Percentiles rank a stretch among this genome's conserved stretches.
These are phyloP conservation scores for Plebejus argus DNA, from an alignment of 2,888 invertebrate species.

Conservation along the genomic window DNA sequence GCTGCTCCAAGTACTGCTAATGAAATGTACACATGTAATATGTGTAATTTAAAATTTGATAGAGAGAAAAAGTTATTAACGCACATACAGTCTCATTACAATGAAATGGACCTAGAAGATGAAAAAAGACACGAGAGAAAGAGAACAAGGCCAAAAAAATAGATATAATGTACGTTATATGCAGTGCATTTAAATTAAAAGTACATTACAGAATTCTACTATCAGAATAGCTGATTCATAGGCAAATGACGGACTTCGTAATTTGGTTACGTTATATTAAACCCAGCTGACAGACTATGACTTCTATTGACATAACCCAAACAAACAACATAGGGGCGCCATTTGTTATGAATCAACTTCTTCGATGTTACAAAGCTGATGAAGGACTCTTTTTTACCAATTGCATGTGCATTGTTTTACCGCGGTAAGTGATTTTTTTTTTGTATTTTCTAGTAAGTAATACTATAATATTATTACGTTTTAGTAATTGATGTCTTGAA, in stretches of 20 bases:
- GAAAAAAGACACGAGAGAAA: constrained; percentile 45
- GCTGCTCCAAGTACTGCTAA: constrained; percentile 47
- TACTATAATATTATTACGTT: background rate
- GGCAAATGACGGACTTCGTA: no score
- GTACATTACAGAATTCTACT: no score
- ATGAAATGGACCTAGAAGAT: constrained; percentile 67
- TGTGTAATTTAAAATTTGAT: constrained; percentile 65
- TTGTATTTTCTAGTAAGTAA: background rate
- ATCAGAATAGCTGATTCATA: background rate
- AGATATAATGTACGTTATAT: background rate
- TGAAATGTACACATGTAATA: constrained; percentile 63
- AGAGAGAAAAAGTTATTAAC: constrained; percentile 69
- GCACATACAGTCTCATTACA: constrained; percentile 70
- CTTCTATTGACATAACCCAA: background rate
- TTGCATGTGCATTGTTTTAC: background rate
- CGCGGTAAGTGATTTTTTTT: background rate
- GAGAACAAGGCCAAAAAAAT: constrained; percentile 36
- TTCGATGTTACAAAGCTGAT: background rate
- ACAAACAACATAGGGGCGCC: background rate
- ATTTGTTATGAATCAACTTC: background rate
- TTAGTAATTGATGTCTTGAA: background rate
- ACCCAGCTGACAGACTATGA: background rate
- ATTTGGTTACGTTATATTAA: background rate
- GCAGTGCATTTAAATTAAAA: background rate
- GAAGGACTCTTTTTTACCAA: background rate